Percentiles rank a stretch among this genome's conserved stretches.
Conservation (phyloP, 2,113 vertebrate genomes). For the western clawed frog (Xenopus tropicalis) region UCB_Xtro_10.0 CM004443.2:72960001-72960500, state of each 20-base stretch:
- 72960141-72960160: conserved; percentile 13
- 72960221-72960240: too few species aligned
- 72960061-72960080: conserved; percentile 41
- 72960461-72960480: too few species aligned
- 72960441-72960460: neutral
- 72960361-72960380: neutral
- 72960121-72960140: neutral
- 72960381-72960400: neutral
- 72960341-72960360: neutral
- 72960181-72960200: neutral
- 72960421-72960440: conserved; percentile 2
- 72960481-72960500: too few species aligned
- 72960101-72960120: conserved; percentile 5
- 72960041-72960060: conserved; percentile 40
- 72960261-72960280: too few species aligned
- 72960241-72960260: too few species aligned
- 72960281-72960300: too few species aligned
- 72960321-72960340: neutral
- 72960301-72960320: neutral
- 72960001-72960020: conserved; percentile 38
- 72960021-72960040: conserved; percentile 41
- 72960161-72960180: conserved; percentile 21
- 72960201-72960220: too few species aligned
- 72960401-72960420: neutral
- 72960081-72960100: conserved; percentile 34